Percentiles rank a stretch among this genome's conserved stretches.
These are phyloP conservation scores for Zaprionus camerounensis DNA, from an alignment of 1,140 invertebrate genomes.

Conservation along the genomic window DNA sequence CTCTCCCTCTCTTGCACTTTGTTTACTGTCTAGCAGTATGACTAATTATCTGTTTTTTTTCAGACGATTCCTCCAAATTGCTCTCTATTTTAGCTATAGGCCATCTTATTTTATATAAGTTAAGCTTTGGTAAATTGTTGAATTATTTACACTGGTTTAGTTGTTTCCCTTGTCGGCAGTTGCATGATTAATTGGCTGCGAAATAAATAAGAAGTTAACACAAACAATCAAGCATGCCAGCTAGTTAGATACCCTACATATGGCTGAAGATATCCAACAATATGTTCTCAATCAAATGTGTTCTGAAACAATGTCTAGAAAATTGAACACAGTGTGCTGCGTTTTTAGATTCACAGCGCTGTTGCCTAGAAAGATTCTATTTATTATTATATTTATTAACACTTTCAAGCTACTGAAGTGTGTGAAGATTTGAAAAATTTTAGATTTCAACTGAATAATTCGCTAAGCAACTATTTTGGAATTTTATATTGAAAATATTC, in stretches of 20 bases:
- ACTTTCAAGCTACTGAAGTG: not conserved
- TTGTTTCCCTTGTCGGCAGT: not conserved
- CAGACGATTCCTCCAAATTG: slow-evolving; percentile 9
- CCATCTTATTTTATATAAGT: not conserved
- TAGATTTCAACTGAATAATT: not conserved
- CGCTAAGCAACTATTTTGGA: not conserved
- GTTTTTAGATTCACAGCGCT: not conserved
- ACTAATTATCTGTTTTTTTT: not conserved
- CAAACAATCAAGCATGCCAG: not conserved
- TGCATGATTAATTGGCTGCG: not conserved
- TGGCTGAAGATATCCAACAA: too few relatives aligned
- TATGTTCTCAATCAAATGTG: too few relatives aligned
- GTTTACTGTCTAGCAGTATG: not conserved
- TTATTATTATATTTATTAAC: not conserved
- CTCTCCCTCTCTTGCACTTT: slow-evolving; percentile 5
- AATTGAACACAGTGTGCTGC: not conserved
- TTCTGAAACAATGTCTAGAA: too few relatives aligned
- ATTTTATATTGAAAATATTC: not conserved
- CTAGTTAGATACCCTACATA: too few relatives aligned
- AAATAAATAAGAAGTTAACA: not conserved
- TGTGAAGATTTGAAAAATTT: not conserved
- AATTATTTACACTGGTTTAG: not conserved
- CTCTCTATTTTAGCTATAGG: not conserved
- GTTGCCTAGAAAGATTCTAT: not conserved
- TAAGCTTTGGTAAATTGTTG: not conserved